Conservation (phyloP, 1,140 invertebrate species). For the Pentalonia nigronervosa region DNA sequence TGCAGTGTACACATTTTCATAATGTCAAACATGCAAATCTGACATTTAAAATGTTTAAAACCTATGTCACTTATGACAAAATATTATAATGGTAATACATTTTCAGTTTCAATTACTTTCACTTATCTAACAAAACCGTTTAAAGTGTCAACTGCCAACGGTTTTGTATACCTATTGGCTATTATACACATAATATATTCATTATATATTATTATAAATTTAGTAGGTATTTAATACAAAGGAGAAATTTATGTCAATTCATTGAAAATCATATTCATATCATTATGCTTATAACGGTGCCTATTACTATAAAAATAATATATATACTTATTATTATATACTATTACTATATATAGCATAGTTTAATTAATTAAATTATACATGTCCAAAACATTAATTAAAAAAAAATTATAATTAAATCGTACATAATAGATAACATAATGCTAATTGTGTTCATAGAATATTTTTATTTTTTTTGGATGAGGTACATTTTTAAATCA, state of each 20-base stretch:
- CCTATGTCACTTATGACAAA: not conserved
- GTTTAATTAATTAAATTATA: not conserved
- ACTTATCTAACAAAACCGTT: not conserved
- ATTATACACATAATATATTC: not conserved
- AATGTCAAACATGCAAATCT: not conserved
- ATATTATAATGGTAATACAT: not conserved
- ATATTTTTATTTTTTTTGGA: not conserved
- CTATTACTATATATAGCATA: not conserved
- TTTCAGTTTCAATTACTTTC: conserved; percentile 15
- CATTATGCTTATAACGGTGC: not conserved
- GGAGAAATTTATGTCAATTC: not conserved
- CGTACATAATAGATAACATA: not conserved
- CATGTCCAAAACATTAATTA: too few species aligned
- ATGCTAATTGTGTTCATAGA: not conserved
- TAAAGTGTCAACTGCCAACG: conserved; percentile 1
- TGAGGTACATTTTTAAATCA: not conserved
- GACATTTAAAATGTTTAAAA: not conserved
- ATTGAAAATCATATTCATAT: not conserved
- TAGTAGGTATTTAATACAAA: not conserved
- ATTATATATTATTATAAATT: not conserved
- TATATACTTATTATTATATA: too few species aligned
- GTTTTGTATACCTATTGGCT: not conserved
- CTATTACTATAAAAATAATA: not conserved
- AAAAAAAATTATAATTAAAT: not conserved
- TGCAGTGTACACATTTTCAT: not conserved